Base-by-base conservation (phyloP, 2,888 invertebrate genomes). In the Drosophila niveifrons region DNA sequence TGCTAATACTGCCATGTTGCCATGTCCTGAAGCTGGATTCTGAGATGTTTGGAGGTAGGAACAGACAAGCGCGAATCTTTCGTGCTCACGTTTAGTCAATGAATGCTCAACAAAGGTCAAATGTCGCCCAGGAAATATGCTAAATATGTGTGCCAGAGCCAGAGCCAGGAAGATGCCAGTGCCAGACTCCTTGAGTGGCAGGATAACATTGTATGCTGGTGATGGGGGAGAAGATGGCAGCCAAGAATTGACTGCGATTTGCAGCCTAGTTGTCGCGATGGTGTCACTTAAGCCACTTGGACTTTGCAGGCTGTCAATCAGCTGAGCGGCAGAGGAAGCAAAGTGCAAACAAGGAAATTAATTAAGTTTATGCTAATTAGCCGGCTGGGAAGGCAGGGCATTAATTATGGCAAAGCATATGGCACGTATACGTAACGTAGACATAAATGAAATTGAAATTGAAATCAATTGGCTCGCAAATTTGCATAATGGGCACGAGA, bases 281-380 rank as follows among this genome's bases (percentile, higher is more conserved):
- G 57, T 48, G 41, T 47, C 55, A 41, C 41, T 52, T 61, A 48
- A 46, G 51, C 57, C 46, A 28, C 36, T 36, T 47, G 13, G 31
- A 53, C 58, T 64, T 62, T 66, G 50, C 39, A 64, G 59, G 57
- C 72, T 79, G 80, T 71, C 78, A 79, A 75, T 80, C 72, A 61
- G 63, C 29, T 53, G 34, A 15, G 56, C 28, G 57, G 2, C 15
- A 46, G 36, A 64, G 48, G 36, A 34, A 36, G 31, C 41, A 46
- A 58, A 56, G 31, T 47, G 73, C 63, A 70, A 74, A 72, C 72
- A 78, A 55, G 79, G 34, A 82, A 74, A 76, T 82, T 84, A 87
- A 84, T 87, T 87, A 78, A 84, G 78, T 80, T 84, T 87, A 87
- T 84, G 85, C 85, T 87, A 84, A 84, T 84, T 80, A 82, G 70